These are phyloP conservation scores for Chaetodon trifascialis DNA, from an alignment of 2,113 vertebrate genomes.

Conservation along the genomic window DNA sequence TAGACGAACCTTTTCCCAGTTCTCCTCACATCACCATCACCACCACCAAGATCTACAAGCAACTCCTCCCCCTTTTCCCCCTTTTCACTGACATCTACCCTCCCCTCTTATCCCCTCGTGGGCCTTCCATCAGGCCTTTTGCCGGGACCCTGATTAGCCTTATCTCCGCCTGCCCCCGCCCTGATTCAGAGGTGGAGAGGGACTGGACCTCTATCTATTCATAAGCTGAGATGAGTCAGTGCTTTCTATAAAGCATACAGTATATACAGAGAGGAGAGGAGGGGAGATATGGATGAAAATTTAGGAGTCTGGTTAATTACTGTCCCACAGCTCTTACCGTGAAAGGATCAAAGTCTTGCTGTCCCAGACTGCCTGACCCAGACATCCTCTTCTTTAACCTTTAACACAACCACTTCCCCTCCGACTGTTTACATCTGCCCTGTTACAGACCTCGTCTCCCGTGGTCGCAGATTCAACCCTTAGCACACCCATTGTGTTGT, in stretches of 20 bases:
- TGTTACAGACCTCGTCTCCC: slow-evolving; percentile 15
- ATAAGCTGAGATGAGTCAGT: slow-evolving; percentile 65
- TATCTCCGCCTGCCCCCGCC: slow-evolving; percentile 50
- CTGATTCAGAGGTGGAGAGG: slow-evolving; percentile 48
- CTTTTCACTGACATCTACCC: slow-evolving; percentile 12
- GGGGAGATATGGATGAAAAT: slow-evolving; percentile 3
- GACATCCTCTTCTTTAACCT: slow-evolving; percentile 20
- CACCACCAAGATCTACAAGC: slow-evolving; percentile 12
- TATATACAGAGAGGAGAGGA: not conserved
- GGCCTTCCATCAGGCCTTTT: slow-evolving; percentile 34
- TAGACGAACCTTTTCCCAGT: slow-evolving; percentile 11
- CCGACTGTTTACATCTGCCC: slow-evolving; percentile 16
- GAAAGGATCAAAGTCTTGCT: slow-evolving; percentile 3
- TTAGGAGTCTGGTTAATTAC: slow-evolving; percentile 40
- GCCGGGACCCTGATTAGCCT: slow-evolving; percentile 62
- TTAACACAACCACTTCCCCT: slow-evolving; percentile 9
- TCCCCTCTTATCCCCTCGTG: slow-evolving; percentile 28
- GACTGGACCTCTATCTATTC: slow-evolving; percentile 62
- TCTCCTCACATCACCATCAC: not conserved
- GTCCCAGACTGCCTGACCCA: not conserved
- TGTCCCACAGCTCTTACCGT: not conserved
- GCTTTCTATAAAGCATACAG: slow-evolving; percentile 12
- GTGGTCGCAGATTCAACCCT: slow-evolving; percentile 34
- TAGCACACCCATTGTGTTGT: slow-evolving; percentile 25
- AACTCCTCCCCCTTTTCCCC: slow-evolving; percentile 9